Evolutionary conservation across 2,888 invertebrate species (phyloP).

Genomic region (Caradrina kadenii): DNA sequence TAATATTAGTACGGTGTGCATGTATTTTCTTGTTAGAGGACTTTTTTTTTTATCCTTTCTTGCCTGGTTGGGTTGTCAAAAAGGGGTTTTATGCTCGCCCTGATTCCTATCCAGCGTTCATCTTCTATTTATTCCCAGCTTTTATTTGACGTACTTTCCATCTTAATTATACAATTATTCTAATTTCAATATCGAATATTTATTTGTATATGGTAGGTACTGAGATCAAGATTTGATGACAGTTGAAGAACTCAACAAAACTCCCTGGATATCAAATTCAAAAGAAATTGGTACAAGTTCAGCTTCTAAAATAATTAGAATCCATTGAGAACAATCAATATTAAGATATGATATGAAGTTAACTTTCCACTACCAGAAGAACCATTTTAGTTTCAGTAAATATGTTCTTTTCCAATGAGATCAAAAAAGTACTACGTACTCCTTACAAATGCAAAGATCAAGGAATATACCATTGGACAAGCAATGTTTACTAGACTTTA

Average conservation of each 20-base stretch:
- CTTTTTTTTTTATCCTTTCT: neutral
- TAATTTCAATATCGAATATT: neutral
- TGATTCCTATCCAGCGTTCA: neutral
- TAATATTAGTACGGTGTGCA: slow-evolving; percentile 21
- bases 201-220: slow-evolving; percentile 5
- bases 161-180: neutral
- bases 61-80: neutral
- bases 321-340: neutral
- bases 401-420: neutral
- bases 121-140: neutral
- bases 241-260: neutral
- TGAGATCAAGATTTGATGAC: slow-evolving; percentile 15
- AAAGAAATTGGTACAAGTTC: neutral
- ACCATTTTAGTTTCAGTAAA: neutral
- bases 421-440: neutral
- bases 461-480: slow-evolving; percentile 13
- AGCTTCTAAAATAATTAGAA: neutral
- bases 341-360: neutral
- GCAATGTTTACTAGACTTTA: slow-evolving; percentile 11
- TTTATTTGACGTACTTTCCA: neutral
- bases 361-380: neutral
- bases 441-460: neutral
- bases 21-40: slow-evolving; percentile 9
- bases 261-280: neutral
- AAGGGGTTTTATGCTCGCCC: slow-evolving; percentile 7